phyloP scores from a whole-genome alignment of 2,888 invertebrate species.

The Macrophya alboannulata region DNA sequence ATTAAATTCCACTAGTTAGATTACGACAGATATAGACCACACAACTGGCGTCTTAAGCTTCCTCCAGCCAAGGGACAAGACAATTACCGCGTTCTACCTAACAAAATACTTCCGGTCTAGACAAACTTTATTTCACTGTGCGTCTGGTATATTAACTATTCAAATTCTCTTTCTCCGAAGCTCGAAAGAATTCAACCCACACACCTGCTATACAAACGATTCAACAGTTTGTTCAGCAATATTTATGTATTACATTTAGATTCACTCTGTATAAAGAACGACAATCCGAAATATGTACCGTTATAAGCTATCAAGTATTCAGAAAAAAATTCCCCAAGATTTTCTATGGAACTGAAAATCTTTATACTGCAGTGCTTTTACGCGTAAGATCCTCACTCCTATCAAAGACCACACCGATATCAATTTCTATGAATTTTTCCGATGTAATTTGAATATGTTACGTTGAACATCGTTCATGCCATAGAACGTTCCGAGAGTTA shows the following conservation, averaged over 20 bases:
- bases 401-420: background rate
- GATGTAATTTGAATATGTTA: too few species aligned
- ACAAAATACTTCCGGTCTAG: conserved; percentile 53
- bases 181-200: background rate
- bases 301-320: background rate
- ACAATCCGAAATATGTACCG: background rate
- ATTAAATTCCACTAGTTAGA: conserved; percentile 42
- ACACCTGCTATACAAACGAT: background rate
- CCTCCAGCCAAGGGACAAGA: conserved; percentile 21
- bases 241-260: too few species aligned
- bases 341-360: background rate
- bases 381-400: too few species aligned
- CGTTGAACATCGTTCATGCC: too few species aligned
- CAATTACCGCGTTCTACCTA: conserved; percentile 43
- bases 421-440: background rate
- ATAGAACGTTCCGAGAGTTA: background rate
- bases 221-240: background rate
- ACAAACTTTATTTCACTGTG: conserved; percentile 29
- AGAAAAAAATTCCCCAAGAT: background rate
- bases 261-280: background rate
- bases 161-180: background rate
- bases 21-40: conserved; percentile 29
- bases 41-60: conserved; percentile 43
- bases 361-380: background rate
- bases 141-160: conserved; percentile 16